These are phyloP conservation scores for Theristicus caerulescens DNA, from an alignment of 2,113 vertebrate species.

Conservation along the genomic window DNA sequence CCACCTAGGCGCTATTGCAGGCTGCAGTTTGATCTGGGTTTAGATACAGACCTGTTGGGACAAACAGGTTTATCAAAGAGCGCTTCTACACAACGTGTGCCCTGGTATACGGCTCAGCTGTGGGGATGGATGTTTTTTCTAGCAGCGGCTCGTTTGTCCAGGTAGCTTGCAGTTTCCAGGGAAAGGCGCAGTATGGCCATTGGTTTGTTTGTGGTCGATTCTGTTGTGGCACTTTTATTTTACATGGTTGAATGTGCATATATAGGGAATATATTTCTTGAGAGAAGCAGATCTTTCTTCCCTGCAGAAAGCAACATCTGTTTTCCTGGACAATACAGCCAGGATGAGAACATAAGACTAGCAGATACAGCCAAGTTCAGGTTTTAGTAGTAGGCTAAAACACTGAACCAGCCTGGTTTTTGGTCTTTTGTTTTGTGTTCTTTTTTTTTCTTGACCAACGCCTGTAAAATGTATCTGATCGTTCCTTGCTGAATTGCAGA, in stretches of 20 bases:
- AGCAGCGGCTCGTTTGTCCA: neutral
- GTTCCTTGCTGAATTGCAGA: constrained; percentile 15
- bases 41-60: neutral
- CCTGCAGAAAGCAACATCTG: constrained; percentile 57
- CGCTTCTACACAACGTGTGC: neutral
- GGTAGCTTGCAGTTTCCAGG: neutral
- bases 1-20: neutral
- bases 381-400: constrained; percentile 30
- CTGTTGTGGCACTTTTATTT: constrained; percentile 15
- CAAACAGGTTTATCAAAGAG: neutral
- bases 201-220: neutral
- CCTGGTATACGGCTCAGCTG: neutral
- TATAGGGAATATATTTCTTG: constrained; percentile 44
- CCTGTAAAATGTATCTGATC: neutral
- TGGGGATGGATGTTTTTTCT: neutral
- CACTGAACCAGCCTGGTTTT: neutral
- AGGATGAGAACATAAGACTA: constrained; percentile 46
- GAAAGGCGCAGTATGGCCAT: neutral
- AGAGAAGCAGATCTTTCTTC: constrained; percentile 50
- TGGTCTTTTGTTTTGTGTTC: neutral
- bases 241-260: constrained; percentile 9
- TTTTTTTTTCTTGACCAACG: neutral
- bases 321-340: constrained; percentile 50
- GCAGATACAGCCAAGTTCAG: constrained; percentile 42
- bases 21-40: neutral